Conservation (phyloP, 2,113 vertebrate species). For the Mystacornis crossleyi region DNA sequence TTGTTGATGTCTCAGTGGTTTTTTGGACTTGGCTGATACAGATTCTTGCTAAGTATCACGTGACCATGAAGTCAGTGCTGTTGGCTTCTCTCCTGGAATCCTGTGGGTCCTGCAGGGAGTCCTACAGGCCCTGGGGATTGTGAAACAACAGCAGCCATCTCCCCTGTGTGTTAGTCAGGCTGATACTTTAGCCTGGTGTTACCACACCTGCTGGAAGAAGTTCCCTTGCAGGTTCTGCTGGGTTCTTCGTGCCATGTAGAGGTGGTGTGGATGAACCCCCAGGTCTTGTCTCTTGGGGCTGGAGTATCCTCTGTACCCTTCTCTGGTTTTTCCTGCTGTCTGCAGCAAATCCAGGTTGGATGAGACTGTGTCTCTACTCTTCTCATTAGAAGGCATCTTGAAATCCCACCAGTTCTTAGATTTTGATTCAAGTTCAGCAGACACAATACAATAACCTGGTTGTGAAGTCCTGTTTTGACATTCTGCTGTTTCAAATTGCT, state of each 20-base stretch:
- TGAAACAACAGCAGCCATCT: not conserved
- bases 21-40: not conserved
- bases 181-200: not conserved
- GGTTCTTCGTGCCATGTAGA: fast-evolving
- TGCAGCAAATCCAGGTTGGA: not conserved
- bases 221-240: not conserved
- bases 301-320: not conserved
- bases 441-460: not conserved
- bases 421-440: not conserved
- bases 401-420: not conserved
- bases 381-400: not conserved
- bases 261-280: not conserved
- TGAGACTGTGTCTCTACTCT: not conserved
- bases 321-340: not conserved
- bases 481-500: not conserved
- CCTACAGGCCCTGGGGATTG: not conserved
- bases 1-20: not conserved
- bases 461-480: not conserved
- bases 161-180: not conserved
- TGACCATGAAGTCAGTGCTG: not conserved
- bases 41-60: not conserved
- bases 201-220: not conserved
- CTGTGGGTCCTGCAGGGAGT: not conserved
- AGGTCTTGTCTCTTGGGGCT: not conserved
- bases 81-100: not conserved